phyloP scores from a whole-genome alignment of 1,140 invertebrate species.

The Brachystomella parvula region DNA sequence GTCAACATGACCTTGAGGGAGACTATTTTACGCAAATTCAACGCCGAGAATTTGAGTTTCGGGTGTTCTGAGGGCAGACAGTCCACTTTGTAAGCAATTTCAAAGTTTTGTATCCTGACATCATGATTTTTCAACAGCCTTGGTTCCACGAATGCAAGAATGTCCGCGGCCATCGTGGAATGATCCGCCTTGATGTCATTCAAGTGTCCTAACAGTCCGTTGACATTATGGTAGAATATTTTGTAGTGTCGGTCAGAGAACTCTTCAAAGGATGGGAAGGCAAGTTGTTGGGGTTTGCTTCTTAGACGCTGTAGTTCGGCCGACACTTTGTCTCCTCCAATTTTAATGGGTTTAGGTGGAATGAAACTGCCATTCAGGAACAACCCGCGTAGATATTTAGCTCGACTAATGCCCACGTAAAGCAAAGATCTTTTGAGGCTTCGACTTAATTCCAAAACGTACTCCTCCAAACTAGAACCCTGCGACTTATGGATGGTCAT shows the following conservation, averaged over 20 bases:
- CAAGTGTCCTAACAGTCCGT: not conserved
- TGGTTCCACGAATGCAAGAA: conserved; percentile 19
- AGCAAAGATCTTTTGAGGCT: not conserved
- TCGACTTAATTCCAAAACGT: not conserved
- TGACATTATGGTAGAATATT: conserved; percentile 17
- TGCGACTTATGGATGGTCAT: not conserved
- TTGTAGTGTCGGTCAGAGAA: not conserved
- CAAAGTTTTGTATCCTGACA: not conserved
- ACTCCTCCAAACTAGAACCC: not conserved
- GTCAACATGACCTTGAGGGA: not conserved
- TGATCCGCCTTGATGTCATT: conserved; percentile 1
- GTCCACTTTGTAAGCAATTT: not conserved
- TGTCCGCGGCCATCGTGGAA: not conserved
- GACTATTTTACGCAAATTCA: not conserved
- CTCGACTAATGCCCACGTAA: conserved; percentile 21
- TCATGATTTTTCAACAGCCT: not conserved
- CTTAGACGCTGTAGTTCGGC: not conserved
- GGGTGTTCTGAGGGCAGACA: not conserved
- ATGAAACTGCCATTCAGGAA: conserved; percentile 18
- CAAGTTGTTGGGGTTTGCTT: not conserved
- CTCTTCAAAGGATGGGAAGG: conserved; percentile 3
- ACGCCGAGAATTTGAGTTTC: not conserved
- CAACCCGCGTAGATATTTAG: conserved; percentile 6
- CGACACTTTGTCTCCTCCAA: not conserved
- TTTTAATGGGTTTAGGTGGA: not conserved